Percentiles rank a stretch among this genome's conserved stretches.
Conservation (phyloP, 2,797 vertebrate genomes). For the Hydrocynus forskahlii region DNA sequence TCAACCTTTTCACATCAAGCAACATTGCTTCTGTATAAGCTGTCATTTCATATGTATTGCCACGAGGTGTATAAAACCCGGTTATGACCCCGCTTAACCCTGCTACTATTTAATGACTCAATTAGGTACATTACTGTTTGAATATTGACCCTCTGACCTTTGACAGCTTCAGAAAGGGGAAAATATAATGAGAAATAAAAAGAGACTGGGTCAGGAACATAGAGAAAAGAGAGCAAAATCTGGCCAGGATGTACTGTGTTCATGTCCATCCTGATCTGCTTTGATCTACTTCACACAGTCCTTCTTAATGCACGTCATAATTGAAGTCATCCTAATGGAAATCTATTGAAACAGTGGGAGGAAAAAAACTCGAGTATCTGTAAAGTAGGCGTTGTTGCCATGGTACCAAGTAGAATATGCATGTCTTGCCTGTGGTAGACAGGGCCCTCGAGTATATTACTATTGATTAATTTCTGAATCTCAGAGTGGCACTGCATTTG, state of each 20-base stretch:
- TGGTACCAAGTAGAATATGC: slow-evolving; percentile 49
- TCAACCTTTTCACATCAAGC: neutral
- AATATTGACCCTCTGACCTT: slow-evolving; percentile 7
- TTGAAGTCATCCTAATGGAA: slow-evolving; percentile 51
- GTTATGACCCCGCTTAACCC: neutral
- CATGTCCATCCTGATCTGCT: slow-evolving; percentile 36
- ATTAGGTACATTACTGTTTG: neutral
- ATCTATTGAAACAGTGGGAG: slow-evolving; percentile 43
- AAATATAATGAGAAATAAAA: slow-evolving; percentile 1
- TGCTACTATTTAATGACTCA: neutral
- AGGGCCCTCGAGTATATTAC: slow-evolving; percentile 31
- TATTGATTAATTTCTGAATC: slow-evolving; percentile 50
- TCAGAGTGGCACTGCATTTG: slow-evolving; percentile 41
- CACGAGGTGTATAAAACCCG: neutral
- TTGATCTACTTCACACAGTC: slow-evolving; percentile 42
- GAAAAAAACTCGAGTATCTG: slow-evolving; percentile 21
- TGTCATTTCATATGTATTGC: slow-evolving; percentile 9
- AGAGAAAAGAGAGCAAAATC: neutral
- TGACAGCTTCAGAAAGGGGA: neutral
- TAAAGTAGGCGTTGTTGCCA: slow-evolving; percentile 48
- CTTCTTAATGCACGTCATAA: slow-evolving; percentile 49
- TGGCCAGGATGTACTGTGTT: slow-evolving; percentile 20
- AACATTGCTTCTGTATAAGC: neutral
- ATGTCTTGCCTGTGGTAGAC: slow-evolving; percentile 35
- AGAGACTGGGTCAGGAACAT: neutral